phyloP scores from a whole-genome alignment of 1,140 invertebrate genomes.

The Antheraea pernyi region DNA sequence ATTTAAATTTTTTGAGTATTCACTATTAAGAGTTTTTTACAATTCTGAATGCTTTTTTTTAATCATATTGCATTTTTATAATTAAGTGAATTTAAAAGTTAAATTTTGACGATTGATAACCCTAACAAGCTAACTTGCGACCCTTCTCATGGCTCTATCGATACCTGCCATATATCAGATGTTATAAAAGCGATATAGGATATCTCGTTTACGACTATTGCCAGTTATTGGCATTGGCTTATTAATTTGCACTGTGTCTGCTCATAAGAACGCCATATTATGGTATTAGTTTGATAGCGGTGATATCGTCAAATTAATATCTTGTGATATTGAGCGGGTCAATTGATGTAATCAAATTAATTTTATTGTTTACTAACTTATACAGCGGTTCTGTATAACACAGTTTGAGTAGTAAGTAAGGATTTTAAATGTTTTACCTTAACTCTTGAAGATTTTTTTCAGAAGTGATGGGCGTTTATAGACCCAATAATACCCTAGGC shows the following conservation, averaged over 20 bases:
- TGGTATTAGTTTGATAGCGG: background rate
- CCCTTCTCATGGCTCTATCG: slow-evolving; percentile 48
- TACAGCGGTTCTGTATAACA: too few relatives aligned
- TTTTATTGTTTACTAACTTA: slow-evolving; percentile 1
- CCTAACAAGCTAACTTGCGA: slow-evolving; percentile 23
- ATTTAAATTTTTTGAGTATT: too few relatives aligned
- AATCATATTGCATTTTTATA: too few relatives aligned
- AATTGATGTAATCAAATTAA: background rate
- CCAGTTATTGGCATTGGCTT: slow-evolving; percentile 12
- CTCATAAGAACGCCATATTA: background rate
- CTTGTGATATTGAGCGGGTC: background rate
- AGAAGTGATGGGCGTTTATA: too few relatives aligned
- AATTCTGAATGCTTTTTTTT: too few relatives aligned
- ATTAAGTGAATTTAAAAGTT: too few relatives aligned
- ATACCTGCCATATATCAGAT: slow-evolving; percentile 40
- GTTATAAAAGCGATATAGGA: slow-evolving; percentile 24
- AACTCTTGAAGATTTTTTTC: too few relatives aligned
- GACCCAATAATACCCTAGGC: too few relatives aligned
- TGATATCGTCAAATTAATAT: slow-evolving; percentile 7
- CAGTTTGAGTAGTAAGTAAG: too few relatives aligned
- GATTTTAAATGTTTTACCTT: too few relatives aligned
- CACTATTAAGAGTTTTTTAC: too few relatives aligned
- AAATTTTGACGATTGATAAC: background rate
- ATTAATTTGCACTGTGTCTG: slow-evolving; percentile 10
- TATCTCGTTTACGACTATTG: slow-evolving; percentile 14